Conservation (phyloP, 2,113 vertebrate species). For the Gambusia holbrooki region DNA sequence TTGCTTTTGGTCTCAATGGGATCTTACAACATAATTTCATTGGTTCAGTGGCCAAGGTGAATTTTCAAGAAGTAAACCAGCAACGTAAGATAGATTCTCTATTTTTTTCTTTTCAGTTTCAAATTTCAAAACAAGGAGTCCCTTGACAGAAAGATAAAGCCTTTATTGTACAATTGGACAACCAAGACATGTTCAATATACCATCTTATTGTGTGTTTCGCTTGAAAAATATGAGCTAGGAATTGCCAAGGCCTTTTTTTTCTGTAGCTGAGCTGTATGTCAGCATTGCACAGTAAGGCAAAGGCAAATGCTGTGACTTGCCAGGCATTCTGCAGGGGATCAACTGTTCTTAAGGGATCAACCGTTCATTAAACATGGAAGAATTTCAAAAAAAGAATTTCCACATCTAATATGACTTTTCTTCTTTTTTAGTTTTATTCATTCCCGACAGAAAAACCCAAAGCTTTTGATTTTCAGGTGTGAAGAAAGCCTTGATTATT, state of each 20-base stretch:
- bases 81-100: conserved; percentile 55
- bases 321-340: conserved; percentile 41
- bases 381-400: conserved; percentile 6
- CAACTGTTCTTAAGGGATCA: conserved; percentile 55
- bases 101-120: conserved; percentile 42
- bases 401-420: conserved; percentile 15
- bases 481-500: conserved; percentile 29
- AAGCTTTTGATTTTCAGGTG: conserved; percentile 12
- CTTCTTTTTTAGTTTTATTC: conserved; percentile 23
- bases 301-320: conserved; percentile 43
- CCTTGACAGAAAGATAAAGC: conserved; percentile 12
- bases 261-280: conserved; percentile 29
- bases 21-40: conserved; percentile 47
- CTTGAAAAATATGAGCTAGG: conserved; percentile 65
- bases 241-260: conserved; percentile 34
- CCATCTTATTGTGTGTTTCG: conserved; percentile 60
- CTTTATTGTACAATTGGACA: conserved; percentile 27
- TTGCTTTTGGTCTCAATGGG: conserved; percentile 41
- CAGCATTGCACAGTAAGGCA: conserved; percentile 39
- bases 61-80: conserved; percentile 49
- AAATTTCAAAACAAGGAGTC: conserved; percentile 33
- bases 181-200: conserved; percentile 33
- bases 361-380: conserved; percentile 47
- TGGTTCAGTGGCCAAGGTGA: conserved; percentile 50
- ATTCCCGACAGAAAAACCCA: conserved; percentile 14